Conservation (phyloP, 2,113 vertebrate genomes). For the Dendropsophus ebraccatus region DNA sequence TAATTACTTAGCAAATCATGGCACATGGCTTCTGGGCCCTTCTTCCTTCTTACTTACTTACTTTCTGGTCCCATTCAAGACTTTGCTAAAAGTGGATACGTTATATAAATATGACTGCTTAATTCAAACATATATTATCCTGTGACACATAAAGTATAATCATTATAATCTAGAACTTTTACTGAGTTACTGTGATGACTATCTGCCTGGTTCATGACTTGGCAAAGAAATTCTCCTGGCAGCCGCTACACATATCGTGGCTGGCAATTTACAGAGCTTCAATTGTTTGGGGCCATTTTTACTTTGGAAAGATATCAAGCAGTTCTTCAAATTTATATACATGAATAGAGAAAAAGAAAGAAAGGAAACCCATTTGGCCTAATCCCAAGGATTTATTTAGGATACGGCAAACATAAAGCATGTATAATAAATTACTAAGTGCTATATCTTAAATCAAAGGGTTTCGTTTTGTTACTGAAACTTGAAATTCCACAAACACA, state of each 20-base stretch:
- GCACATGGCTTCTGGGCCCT: no score
- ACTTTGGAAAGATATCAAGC: conserved; percentile 1
- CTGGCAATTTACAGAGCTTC: conserved; percentile 38
- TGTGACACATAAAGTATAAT: not conserved
- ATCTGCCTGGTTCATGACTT: conserved; percentile 1
- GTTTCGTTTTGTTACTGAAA: not conserved
- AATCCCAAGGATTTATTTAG: not conserved
- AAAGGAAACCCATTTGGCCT: conserved; percentile 28
- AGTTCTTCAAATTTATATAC: conserved; percentile 36
- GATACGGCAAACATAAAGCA: conserved; percentile 10
- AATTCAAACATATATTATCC: not conserved
- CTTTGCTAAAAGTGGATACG: not conserved
- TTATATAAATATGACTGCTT: not conserved
- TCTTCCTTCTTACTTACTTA: no score
- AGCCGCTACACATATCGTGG: conserved; percentile 20
- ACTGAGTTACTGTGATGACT: conserved; percentile 14
- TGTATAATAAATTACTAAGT: conserved; percentile 23
- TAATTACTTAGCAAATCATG: not conserved
- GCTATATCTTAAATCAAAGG: not conserved
- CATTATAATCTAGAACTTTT: not conserved
- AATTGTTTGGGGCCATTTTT: conserved; percentile 22
- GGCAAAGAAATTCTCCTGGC: conserved; percentile 37
- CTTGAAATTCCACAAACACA: not conserved
- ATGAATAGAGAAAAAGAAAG: conserved; percentile 5
- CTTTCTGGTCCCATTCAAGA: not conserved